These are phyloP conservation scores for Hormaphis cornu DNA, from an alignment of 1,140 invertebrate genomes.

Conservation along the genomic window DNA sequence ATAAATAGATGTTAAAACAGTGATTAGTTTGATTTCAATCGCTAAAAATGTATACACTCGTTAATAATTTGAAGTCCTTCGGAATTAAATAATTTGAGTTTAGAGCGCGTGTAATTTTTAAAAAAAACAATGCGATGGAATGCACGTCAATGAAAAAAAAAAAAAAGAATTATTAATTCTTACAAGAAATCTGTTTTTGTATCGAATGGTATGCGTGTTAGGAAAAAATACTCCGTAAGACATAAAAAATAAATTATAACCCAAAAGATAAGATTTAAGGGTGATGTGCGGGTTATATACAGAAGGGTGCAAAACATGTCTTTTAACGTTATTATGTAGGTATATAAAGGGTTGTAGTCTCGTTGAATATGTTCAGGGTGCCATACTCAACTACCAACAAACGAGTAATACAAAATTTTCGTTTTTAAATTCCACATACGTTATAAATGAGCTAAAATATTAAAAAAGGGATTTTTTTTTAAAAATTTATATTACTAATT, in stretches of 20 bases:
- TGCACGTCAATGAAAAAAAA: no score
- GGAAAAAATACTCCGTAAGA: neutral
- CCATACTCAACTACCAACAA: neutral
- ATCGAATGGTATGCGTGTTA: neutral
- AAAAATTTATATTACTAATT: no score
- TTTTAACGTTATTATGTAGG: neutral
- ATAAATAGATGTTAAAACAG: no score
- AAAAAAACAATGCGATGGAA: no score
- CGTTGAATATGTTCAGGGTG: neutral
- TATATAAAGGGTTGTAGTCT: no score
- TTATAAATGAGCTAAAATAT: no score
- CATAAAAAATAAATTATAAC: slow-evolving; percentile 1
- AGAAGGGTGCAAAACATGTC: neutral
- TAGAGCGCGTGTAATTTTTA: no score
- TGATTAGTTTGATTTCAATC: no score
- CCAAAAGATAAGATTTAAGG: neutral
- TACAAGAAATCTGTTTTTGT: neutral
- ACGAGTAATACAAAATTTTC: neutral
- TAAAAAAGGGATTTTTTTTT: no score
- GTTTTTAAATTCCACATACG: neutral
- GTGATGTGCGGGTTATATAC: neutral
- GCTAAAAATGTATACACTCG: no score
- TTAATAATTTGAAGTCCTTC: no score
- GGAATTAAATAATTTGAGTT: no score
- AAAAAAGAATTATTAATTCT: neutral